Evolutionary conservation across 2,888 invertebrate species (phyloP).

Genomic region (Drosophila lacicola): DNA sequence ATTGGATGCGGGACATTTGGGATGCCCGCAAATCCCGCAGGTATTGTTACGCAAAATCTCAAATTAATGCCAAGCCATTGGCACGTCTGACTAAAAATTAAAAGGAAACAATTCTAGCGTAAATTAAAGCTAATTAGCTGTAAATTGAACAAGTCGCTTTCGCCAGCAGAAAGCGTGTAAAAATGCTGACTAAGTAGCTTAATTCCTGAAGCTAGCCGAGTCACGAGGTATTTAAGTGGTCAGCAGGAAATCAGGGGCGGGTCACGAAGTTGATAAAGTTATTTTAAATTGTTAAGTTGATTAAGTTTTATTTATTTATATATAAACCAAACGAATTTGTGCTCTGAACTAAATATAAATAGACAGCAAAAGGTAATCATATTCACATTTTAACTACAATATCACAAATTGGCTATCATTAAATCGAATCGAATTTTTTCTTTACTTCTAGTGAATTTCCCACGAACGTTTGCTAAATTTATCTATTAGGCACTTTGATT

Average conservation of each 20-base stretch:
- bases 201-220: constrained; percentile 11
- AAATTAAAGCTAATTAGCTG: constrained; percentile 45
- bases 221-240: constrained; percentile 8
- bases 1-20: constrained; percentile 32
- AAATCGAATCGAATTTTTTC: not conserved
- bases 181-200: constrained; percentile 24
- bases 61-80: constrained; percentile 34
- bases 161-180: constrained; percentile 24
- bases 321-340: too few relatives aligned
- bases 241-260: not conserved
- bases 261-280: constrained; percentile 12
- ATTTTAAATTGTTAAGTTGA: not conserved
- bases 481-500: too few relatives aligned
- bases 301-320: too few relatives aligned
- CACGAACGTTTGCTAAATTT: too few relatives aligned
- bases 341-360: too few relatives aligned
- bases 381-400: too few relatives aligned
- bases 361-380: too few relatives aligned
- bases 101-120: constrained; percentile 17
- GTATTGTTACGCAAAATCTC: constrained; percentile 35
- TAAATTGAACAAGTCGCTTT: constrained; percentile 44
- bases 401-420: too few relatives aligned
- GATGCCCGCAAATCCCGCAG: constrained; percentile 36
- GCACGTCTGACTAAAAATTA: constrained; percentile 27
- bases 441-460: not conserved